Percentiles rank a stretch among this genome's conserved stretches.
phyloP scores from a whole-genome alignment of 2,888 invertebrate genomes.

The Andrena chrysosceles region DNA sequence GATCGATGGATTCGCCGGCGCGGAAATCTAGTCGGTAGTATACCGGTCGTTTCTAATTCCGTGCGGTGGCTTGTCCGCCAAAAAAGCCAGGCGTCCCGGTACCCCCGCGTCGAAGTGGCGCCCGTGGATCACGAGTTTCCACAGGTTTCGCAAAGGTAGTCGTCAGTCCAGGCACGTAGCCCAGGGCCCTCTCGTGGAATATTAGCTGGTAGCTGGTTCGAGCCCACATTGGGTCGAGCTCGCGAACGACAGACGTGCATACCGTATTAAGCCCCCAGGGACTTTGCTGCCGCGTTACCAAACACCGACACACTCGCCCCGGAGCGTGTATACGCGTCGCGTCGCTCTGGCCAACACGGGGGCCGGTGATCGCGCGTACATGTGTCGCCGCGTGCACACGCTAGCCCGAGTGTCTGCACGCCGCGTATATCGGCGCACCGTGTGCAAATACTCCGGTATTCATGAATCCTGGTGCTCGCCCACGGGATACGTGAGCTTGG shows the following conservation, averaged over 20 bases:
- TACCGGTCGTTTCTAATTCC: not conserved
- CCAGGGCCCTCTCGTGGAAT: conserved; percentile 81
- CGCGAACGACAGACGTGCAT: conserved; percentile 82
- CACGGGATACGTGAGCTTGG: conserved; percentile 74
- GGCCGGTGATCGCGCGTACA: not conserved
- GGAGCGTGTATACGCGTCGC: conserved; percentile 53
- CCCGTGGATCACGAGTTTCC: conserved; percentile 62
- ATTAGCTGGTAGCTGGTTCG: conserved; percentile 82
- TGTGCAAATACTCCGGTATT: conserved; percentile 83
- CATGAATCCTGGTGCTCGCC: conserved; percentile 80
- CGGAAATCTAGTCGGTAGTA: not conserved
- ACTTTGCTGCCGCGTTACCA: conserved; percentile 72
- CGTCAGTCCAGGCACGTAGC: conserved; percentile 80
- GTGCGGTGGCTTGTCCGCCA: not conserved
- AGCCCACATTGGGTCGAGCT: conserved; percentile 78
- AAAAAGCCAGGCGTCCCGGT: conserved; percentile 29
- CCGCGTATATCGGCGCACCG: conserved; percentile 67
- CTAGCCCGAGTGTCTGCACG: conserved; percentile 36
- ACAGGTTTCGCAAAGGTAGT: conserved; percentile 62
- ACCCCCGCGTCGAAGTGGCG: conserved; percentile 10
- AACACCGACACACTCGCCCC: conserved; percentile 55
- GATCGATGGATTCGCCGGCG: conserved; percentile 29
- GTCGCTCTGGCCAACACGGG: conserved; percentile 53
- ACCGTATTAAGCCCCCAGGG: conserved; percentile 83
- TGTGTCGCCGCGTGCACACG: not conserved